Evolutionary conservation across 1,140 invertebrate genomes (phyloP).

Genomic region (Augochlora pura): DNA sequence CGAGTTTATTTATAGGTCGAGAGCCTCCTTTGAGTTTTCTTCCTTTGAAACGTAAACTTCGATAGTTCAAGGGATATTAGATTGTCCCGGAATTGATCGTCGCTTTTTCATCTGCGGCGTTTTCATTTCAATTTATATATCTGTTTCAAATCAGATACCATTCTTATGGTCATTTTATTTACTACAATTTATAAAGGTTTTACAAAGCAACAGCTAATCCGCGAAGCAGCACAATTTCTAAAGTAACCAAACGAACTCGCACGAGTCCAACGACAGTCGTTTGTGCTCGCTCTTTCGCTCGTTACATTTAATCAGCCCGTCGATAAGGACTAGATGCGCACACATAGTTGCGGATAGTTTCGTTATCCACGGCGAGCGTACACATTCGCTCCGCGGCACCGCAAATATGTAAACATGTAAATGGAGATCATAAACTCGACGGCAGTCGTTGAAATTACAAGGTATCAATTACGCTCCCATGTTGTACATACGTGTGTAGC

Average conservation of each 20-base stretch:
- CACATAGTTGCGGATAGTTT: neutral
- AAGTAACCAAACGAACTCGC: too few relatives aligned
- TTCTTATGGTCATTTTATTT: too few relatives aligned
- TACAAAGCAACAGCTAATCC: too few relatives aligned
- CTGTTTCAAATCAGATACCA: too few relatives aligned
- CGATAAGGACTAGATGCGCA: neutral
- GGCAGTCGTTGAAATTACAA: neutral
- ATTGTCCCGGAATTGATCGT: too few relatives aligned
- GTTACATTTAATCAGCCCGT: neutral
- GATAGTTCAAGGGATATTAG: too few relatives aligned
- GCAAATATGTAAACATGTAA: neutral
- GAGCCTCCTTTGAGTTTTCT: too few relatives aligned
- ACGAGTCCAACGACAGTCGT: neutral
- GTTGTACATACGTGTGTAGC: neutral
- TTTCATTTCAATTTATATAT: too few relatives aligned
- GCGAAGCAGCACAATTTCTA: too few relatives aligned
- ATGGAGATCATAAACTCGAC: neutral
- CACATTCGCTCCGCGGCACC: neutral
- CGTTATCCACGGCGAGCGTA: neutral
- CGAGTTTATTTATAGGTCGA: neutral
- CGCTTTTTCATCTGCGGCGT: too few relatives aligned
- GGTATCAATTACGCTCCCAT: neutral
- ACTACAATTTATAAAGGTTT: too few relatives aligned
- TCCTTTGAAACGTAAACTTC: too few relatives aligned
- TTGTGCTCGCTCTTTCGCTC: neutral